These are phyloP conservation scores for Platygyra sinensis DNA, from an alignment of 64 coral and sea anemone genomes.

Conservation along the genomic window DNA sequence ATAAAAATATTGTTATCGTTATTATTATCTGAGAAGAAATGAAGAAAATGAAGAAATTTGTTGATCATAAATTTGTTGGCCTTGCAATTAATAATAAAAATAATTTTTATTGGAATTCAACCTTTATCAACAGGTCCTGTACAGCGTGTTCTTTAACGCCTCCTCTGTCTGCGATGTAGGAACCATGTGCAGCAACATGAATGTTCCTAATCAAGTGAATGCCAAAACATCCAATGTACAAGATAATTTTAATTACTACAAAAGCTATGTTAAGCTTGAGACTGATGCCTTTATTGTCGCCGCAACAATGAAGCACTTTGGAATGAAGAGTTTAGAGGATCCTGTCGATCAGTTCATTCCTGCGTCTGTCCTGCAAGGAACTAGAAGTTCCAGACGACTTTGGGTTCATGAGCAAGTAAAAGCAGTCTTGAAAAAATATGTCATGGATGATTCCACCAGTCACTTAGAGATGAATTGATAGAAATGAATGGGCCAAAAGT, in stretches of 20 bases:
- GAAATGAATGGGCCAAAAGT: neutral
- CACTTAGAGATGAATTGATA: neutral
- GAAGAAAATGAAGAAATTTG: too few species aligned
- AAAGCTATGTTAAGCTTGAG: constrained; percentile 64
- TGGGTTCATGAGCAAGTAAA: constrained; percentile 66
- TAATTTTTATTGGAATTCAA: too few species aligned
- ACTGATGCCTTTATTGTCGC: constrained; percentile 66
- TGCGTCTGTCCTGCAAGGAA: neutral
- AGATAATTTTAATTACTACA: constrained; percentile 66
- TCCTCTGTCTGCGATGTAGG: constrained; percentile 22
- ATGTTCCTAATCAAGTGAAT: constrained; percentile 54
- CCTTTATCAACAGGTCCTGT: constrained; percentile 11
- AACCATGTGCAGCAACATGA: constrained; percentile 76
- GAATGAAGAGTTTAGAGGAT: constrained; percentile 2
- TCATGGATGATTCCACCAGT: constrained; percentile 29
- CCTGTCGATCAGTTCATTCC: constrained; percentile 52
- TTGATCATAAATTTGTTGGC: too few species aligned
- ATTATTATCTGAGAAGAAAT: too few species aligned
- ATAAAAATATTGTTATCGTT: too few species aligned
- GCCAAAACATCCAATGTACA: constrained; percentile 57
- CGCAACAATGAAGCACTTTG: constrained; percentile 62
- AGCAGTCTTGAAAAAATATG: constrained; percentile 29
- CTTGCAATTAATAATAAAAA: too few species aligned
- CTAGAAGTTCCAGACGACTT: neutral
- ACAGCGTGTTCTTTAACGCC: too few species aligned